Conservation (phyloP, 2,888 invertebrate genomes). For the Dynastes maya region DNA sequence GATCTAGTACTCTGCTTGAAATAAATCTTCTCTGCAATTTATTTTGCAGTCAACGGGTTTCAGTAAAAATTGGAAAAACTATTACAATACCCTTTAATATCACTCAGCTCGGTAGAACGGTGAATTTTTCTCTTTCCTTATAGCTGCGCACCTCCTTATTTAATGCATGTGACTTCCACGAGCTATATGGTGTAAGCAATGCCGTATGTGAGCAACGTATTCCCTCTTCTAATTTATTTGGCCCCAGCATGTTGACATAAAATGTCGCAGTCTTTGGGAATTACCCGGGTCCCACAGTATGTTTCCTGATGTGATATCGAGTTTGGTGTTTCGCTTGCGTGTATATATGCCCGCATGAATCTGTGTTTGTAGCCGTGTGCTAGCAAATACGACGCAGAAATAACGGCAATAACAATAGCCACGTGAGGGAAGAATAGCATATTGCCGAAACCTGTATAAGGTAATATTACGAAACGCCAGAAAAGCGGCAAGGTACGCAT, state of each 20-base stretch:
- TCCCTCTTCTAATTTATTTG: slow-evolving; percentile 68
- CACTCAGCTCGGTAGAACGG: not conserved
- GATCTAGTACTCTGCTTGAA: not conserved
- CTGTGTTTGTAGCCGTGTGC: not conserved
- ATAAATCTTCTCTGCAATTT: not conserved
- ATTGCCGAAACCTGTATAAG: slow-evolving; percentile 4
- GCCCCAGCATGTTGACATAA: slow-evolving; percentile 65
- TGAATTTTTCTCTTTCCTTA: slow-evolving; percentile 3
- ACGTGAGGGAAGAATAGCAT: not conserved
- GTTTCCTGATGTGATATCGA: slow-evolving; percentile 66
- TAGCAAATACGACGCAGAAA: slow-evolving; percentile 7
- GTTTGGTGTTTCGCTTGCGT: slow-evolving; percentile 11
- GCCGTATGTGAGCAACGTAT: slow-evolving; percentile 54
- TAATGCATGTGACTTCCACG: slow-evolving; percentile 3
- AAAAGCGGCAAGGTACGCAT: not conserved
- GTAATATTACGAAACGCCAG: not conserved
- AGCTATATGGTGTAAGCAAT: slow-evolving; percentile 1
- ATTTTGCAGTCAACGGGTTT: not conserved
- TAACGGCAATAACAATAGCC: slow-evolving; percentile 11
- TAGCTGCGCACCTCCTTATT: not conserved
- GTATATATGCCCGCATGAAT: slow-evolving; percentile 9
- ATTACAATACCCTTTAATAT: slow-evolving; percentile 7
- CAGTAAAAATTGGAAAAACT: slow-evolving; percentile 11
- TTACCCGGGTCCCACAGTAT: slow-evolving; percentile 67
- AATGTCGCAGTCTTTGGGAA: slow-evolving; percentile 67